Percentiles rank a stretch among this genome's conserved stretches.
Evolutionary conservation across 1,140 invertebrate species (phyloP).

Genomic region (Hylyphantes graminicola): DNA sequence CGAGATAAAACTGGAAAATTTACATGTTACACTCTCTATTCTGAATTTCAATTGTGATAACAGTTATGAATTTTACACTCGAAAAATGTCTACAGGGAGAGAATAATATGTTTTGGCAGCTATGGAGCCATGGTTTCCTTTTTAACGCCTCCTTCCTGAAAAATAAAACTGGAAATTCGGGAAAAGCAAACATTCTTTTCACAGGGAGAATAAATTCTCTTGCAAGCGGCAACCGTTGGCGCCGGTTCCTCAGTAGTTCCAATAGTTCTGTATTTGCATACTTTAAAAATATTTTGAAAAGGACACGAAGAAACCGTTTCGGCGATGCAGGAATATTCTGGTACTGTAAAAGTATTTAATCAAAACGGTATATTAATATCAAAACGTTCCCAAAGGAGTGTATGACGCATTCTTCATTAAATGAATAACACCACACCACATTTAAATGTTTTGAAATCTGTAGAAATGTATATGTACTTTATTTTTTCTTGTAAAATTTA

Average conservation of each 20-base stretch:
- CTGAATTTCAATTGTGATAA: background rate
- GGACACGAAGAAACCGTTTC: background rate
- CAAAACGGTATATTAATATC: too few relatives aligned
- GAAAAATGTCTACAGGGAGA: slow-evolving; percentile 10
- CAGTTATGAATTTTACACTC: slow-evolving; percentile 31
- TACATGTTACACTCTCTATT: background rate
- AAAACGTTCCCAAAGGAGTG: too few relatives aligned
- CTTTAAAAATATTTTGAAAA: background rate
- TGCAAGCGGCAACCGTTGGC: background rate
- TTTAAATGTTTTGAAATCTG: too few relatives aligned
- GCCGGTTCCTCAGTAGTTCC: background rate
- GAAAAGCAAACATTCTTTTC: slow-evolving; percentile 17
- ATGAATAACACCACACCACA: too few relatives aligned
- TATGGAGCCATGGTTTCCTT: background rate
- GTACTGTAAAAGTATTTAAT: too few relatives aligned
- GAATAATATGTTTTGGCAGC: background rate
- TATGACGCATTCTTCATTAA: too few relatives aligned
- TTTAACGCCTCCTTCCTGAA: slow-evolving; percentile 13
- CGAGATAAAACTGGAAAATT: background rate
- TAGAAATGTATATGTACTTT: too few relatives aligned
- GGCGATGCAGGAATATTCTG: too few relatives aligned
- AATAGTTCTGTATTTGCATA: slow-evolving; percentile 30
- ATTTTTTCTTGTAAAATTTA: too few relatives aligned
- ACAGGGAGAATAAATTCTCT: slow-evolving; percentile 26
- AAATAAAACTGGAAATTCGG: slow-evolving; percentile 18